Evolutionary conservation across 2,113 vertebrate species (phyloP), one percentile per base, ranked within the genome.

Genomic region (Polyodon spathula): DNA sequence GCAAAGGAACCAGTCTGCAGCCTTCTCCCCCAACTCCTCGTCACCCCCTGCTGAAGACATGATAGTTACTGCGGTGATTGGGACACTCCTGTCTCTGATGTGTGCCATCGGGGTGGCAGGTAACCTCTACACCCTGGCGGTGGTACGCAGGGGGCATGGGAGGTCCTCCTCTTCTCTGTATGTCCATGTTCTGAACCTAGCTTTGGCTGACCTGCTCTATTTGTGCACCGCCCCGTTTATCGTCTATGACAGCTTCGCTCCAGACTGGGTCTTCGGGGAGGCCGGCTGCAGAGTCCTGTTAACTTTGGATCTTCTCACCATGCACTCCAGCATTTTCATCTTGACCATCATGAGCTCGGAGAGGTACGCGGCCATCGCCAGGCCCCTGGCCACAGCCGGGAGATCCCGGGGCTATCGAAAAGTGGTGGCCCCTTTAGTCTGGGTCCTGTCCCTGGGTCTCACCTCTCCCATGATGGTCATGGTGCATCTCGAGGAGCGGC

Each of bases 241-340:
- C 0, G 88, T 91, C 39, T 89, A 89, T 7, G 88, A 88, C 72
- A 89, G 85, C 67, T 68, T 92, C 71, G 85, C 79, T 0, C 81
- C 85, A 0, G 86, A 87, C 58, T 92, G 89, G 88, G 82, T 83
- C 6, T 92, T 90, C 9, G 90, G 89, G 0, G 87, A 90, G 68
- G 73, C 76, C 5, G 88, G 89, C 51, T 91, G 90, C 40, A 79
- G 86, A 37, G 78, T 91, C 37, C 81, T 92, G 17, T 77, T 91
- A 59, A 89, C 86, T 65, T 73, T 91, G 63, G 89, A 92, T 71
- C 84, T 92, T 53, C 83, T 91, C 67, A 90, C 90, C 48, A 89
- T 91, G 90, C 89, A 90, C 14, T 88, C 89, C 65, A 89, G 86
- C 78, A 90, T 91, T 74, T 92, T 91, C 70, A 87, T 88, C 8